A percentile compares a stretch with the other conserved stretches of the same genome.
Conservation (phyloP, 2,888 invertebrate genomes). For the Timema cristinae region DNA sequence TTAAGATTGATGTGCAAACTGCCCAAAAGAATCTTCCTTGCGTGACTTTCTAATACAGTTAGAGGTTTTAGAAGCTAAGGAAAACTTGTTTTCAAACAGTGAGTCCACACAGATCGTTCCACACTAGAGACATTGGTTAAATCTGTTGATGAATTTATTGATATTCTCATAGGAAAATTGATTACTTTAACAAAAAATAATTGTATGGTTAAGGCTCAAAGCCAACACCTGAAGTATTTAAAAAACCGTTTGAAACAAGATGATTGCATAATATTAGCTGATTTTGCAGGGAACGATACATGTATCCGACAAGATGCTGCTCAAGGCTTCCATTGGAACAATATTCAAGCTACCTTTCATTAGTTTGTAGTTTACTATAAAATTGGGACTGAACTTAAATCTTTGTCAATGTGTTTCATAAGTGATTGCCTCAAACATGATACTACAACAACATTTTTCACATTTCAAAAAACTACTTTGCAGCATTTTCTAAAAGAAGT, state of each 20-base stretch:
- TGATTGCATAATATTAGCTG: slow-evolving; percentile 11
- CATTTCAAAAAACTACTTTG: not conserved
- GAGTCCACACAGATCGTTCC: not conserved
- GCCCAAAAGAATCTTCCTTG: not conserved
- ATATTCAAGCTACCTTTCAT: too few relatives aligned
- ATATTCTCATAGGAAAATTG: not conserved
- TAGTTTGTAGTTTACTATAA: too few relatives aligned
- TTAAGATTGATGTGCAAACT: not conserved
- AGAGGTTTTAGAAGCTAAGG: not conserved
- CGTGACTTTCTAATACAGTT: slow-evolving; percentile 4
- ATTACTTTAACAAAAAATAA: slow-evolving; percentile 3
- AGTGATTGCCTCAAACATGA: slow-evolving; percentile 3
- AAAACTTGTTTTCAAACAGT: not conserved
- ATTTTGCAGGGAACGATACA: slow-evolving; percentile 22
- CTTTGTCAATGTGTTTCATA: slow-evolving; percentile 1
- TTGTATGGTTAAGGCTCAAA: not conserved
- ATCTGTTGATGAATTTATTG: not conserved
- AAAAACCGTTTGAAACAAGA: not conserved
- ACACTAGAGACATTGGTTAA: not conserved
- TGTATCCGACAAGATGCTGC: slow-evolving; percentile 22
- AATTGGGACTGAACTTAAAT: slow-evolving; percentile 15
- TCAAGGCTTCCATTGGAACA: slow-evolving; percentile 23
- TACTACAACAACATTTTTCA: slow-evolving; percentile 8
- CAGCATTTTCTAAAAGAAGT: not conserved
- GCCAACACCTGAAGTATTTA: not conserved